These are phyloP conservation scores for Drosophila borealis DNA, from an alignment of 2,888 invertebrate genomes.

Conservation along the genomic window DNA sequence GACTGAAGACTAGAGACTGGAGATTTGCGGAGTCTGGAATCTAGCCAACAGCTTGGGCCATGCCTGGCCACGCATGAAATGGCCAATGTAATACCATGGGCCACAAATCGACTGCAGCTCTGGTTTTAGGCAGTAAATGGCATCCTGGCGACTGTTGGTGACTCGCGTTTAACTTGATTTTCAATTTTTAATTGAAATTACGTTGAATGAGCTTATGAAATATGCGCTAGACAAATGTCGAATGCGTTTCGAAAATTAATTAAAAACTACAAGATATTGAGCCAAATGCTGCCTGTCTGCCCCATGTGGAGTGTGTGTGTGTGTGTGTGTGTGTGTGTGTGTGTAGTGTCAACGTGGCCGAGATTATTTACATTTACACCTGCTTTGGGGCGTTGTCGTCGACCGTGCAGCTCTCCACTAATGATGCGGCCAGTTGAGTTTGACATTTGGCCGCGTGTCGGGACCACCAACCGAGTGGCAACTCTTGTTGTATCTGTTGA, in stretches of 20 bases:
- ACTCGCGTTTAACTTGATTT: slow-evolving; percentile 24
- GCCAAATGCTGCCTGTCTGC: slow-evolving; percentile 40
- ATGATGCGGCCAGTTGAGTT: slow-evolving; percentile 66
- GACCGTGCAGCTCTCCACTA: slow-evolving; percentile 48
- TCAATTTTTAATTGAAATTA: slow-evolving; percentile 57
- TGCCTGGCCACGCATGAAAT: slow-evolving; percentile 5
- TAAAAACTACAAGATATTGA: slow-evolving; percentile 60
- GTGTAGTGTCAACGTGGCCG: slow-evolving; percentile 62
- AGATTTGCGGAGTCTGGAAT: slow-evolving; percentile 2
- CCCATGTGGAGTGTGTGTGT: slow-evolving; percentile 58
- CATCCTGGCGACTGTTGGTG: slow-evolving; percentile 6
- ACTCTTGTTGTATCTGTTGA: slow-evolving; percentile 50
- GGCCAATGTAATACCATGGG: not conserved
- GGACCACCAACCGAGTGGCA: slow-evolving; percentile 71
- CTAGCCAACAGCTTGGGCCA: slow-evolving; percentile 4
- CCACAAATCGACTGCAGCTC: slow-evolving; percentile 10
- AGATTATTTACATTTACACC: slow-evolving; percentile 81
- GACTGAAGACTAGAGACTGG: slow-evolving; percentile 8
- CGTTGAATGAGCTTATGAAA: slow-evolving; percentile 49
- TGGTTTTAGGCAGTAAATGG: slow-evolving; percentile 20
- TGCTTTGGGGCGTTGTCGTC: slow-evolving; percentile 55
- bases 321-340: slow-evolving; percentile 18
- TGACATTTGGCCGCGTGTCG: slow-evolving; percentile 69
- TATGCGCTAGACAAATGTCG: slow-evolving; percentile 54
- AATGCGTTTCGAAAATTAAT: slow-evolving; percentile 60